Percentiles rank a stretch among this genome's conserved stretches.
These are phyloP conservation scores for Zoanthus sansibaricus DNA, from an alignment of 92 coral and sea anemone species.

Conservation along the genomic window DNA sequence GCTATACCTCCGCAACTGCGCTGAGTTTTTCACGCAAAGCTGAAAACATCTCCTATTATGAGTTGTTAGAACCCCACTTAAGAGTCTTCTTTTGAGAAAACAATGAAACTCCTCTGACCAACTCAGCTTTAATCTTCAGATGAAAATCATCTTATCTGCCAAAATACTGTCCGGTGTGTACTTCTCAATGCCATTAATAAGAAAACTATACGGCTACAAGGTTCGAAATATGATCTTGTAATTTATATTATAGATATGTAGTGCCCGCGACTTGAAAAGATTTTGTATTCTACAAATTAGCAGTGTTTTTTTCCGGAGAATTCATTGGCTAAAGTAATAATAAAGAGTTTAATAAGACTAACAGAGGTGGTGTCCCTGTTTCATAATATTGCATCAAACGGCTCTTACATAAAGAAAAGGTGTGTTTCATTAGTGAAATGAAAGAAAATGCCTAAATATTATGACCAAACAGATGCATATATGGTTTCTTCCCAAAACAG, in stretches of 20 bases:
- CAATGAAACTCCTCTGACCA: background rate
- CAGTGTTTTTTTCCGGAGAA: no score
- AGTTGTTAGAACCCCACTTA: background rate
- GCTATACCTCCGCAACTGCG: slow-evolving; percentile 36
- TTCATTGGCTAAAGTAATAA: background rate
- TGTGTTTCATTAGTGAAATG: background rate
- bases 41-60: slow-evolving; percentile 10
- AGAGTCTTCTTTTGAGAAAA: background rate
- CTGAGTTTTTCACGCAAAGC: slow-evolving; percentile 34
- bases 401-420: background rate
- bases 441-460: slow-evolving; percentile 1
- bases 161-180: background rate
- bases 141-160: background rate
- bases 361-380: background rate
- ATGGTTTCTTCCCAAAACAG: background rate
- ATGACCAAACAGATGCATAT: background rate
- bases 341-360: background rate
- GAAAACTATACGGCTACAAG: background rate
- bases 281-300: slow-evolving; percentile 7
- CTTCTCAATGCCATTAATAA: background rate
- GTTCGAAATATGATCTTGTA: background rate
- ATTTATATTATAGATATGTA: background rate
- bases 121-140: background rate
- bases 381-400: slow-evolving; percentile 7
- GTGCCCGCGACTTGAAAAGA: slow-evolving; percentile 2